Percentiles rank a stretch among this genome's conserved stretches.
phyloP scores from a whole-genome alignment of 2,797 vertebrate species.

The Rhinatrema bivittatum region DNA sequence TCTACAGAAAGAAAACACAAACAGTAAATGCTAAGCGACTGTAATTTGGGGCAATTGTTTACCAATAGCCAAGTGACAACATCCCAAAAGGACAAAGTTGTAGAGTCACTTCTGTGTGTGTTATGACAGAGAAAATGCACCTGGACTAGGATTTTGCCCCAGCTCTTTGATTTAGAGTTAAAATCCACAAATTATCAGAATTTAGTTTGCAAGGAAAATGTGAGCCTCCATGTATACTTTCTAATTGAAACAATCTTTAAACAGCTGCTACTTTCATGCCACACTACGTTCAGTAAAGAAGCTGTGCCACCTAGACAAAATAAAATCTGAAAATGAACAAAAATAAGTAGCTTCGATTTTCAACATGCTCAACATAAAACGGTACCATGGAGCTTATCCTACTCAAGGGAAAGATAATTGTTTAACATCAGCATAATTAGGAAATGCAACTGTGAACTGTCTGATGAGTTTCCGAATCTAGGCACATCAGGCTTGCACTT shows the following conservation, averaged over 20 bases:
- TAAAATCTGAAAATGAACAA: neutral
- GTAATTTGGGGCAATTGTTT: too few species aligned
- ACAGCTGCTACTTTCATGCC: neutral
- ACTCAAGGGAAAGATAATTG: neutral
- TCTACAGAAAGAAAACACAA: too few species aligned
- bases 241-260: neutral
- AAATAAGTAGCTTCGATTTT: neutral
- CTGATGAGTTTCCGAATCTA: neutral
- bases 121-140: too few species aligned
- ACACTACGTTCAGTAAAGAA: neutral
- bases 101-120: too few species aligned
- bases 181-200: constrained; percentile 2
- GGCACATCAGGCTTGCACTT: neutral
- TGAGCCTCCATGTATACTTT: neutral
- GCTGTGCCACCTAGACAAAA: neutral
- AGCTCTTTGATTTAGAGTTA: constrained; percentile 4
- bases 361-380: neutral
- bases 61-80: too few species aligned
- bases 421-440: neutral
- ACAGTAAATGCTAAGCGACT: too few species aligned
- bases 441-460: neutral
- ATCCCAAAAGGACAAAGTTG: too few species aligned
- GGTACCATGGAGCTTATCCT: neutral
- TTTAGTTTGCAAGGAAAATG: constrained; percentile 1
- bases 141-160: too few species aligned